A percentile compares a stretch with the other conserved stretches of the same genome.
phyloP scores from a whole-genome alignment of 2,113 vertebrate species.

The human region DNA sequence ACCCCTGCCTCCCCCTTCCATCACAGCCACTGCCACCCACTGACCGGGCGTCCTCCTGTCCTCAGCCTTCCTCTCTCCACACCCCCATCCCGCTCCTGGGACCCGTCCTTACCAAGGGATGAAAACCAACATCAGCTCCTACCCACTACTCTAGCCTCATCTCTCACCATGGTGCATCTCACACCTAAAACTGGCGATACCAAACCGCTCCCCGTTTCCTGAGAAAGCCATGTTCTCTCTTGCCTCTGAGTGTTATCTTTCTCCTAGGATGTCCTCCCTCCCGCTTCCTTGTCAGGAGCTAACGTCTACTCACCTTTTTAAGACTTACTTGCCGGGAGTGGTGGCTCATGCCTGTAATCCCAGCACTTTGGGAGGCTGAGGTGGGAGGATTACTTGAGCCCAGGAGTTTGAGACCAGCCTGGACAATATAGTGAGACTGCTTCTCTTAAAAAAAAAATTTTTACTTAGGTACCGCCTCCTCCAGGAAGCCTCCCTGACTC shows the following conservation, averaged over 20 bases:
- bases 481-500: not conserved
- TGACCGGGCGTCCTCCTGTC: fast-evolving
- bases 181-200: not conserved
- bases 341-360: not conserved
- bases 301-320: not conserved
- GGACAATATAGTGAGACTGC: no score
- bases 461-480: not conserved
- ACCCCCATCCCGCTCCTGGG: not conserved
- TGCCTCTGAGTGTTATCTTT: not conserved
- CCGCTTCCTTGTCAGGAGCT: not conserved
- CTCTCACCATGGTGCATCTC: not conserved
- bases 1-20: not conserved
- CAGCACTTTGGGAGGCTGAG: not conserved
- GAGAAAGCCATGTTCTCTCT: no score
- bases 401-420: not conserved
- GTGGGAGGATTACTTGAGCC: not conserved
- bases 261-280: not conserved
- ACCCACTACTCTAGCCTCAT: not conserved
- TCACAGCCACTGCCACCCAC: not conserved
- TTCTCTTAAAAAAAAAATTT: no score
- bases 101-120: not conserved
- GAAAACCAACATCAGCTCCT: not conserved
- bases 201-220: not conserved
- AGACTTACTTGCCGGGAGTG: not conserved
- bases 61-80: not conserved